phyloP scores from a whole-genome alignment of 2,888 invertebrate genomes.

The Xestoiulus laeticollis region DNA sequence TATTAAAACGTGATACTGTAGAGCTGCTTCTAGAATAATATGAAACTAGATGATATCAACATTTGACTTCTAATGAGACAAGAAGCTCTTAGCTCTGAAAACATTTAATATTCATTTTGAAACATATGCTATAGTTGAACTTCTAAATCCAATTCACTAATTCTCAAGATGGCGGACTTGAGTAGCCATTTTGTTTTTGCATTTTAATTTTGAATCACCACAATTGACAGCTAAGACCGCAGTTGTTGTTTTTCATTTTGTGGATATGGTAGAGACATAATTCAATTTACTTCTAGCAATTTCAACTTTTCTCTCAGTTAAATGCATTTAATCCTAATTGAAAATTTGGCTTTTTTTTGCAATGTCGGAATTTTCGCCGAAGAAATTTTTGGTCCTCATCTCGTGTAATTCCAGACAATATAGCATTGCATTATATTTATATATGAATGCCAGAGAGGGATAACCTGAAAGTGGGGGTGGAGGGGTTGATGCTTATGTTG shows the following conservation, averaged over 20 bases:
- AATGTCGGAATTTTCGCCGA: neutral
- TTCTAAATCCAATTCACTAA: no score
- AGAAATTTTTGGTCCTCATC: conserved; percentile 3
- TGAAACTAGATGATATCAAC: no score
- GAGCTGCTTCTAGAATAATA: no score
- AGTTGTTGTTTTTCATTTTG: neutral
- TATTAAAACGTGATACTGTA: no score
- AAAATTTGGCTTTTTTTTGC: neutral
- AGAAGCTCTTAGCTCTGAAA: no score
- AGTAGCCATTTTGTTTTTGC: no score
- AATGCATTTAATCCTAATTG: conserved; percentile 35
- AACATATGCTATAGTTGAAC: no score
- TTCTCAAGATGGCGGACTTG: no score
- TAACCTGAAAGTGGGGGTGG: conserved; percentile 38
- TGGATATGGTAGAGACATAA: neutral
- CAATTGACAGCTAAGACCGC: neutral
- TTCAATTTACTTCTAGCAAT: neutral
- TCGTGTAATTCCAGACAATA: neutral
- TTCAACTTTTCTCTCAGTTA: neutral
- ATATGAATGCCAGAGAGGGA: conserved; percentile 42
- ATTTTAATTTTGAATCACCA: neutral
- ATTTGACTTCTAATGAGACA: no score
- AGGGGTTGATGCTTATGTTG: neutral
- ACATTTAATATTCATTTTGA: no score
- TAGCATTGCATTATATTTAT: conserved; percentile 41